These are phyloP conservation scores for Rhombomys opimus DNA, from an alignment of 2,113 vertebrate species.

Conservation along the genomic window DNA sequence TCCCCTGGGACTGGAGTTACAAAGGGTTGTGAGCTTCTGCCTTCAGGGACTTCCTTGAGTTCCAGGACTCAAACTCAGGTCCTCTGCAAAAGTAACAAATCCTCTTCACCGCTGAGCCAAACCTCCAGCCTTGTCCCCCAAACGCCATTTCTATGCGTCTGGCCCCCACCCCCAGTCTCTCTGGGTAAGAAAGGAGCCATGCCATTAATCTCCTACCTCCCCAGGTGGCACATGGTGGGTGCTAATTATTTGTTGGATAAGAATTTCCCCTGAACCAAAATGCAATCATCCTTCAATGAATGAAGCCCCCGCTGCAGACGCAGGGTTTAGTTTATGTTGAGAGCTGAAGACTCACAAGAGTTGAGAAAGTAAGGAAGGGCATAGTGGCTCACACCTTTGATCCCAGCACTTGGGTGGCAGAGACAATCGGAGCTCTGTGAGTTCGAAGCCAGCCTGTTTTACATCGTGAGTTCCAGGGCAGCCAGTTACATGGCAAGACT, in stretches of 20 bases:
- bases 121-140: too few relatives aligned
- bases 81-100: neutral
- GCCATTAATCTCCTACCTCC: neutral
- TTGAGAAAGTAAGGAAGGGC: neutral
- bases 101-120: neutral
- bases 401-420: neutral
- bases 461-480: neutral
- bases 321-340: constrained; percentile 15
- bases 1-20: neutral
- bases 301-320: neutral
- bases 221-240: neutral
- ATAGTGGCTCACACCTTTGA: neutral
- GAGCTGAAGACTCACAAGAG: neutral
- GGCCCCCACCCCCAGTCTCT: neutral
- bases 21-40: neutral
- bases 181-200: neutral
- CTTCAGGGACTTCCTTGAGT: neutral
- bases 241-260: neutral
- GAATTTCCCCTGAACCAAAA: constrained; percentile 47
- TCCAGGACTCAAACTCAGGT: neutral
- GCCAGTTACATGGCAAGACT: neutral
- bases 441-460: neutral
- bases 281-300: neutral
- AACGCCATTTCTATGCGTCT: neutral
- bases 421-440: neutral